Base-by-base conservation (phyloP, 37 sponge, comb jelly and placozoan genomes). In the Crambe crambe region DNA sequence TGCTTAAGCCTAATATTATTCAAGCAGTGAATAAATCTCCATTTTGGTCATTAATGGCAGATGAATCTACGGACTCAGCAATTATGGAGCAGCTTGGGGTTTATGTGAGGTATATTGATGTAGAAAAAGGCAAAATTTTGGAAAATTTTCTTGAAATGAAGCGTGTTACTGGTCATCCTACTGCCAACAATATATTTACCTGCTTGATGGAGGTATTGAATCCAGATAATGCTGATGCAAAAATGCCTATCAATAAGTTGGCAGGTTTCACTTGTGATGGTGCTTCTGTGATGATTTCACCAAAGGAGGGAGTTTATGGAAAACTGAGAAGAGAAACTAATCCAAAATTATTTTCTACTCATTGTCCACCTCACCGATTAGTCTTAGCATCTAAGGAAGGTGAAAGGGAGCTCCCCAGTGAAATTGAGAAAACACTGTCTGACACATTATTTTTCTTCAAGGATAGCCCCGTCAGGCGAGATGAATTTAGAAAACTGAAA, bases 281-380 rank as follows among this genome's bases (percentile, higher is more conserved):
- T 27, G 73, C 73, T 44, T 42, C 73, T 44, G 54, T 44, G 3
- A 25, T 72, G 73, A 21, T 43, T 5, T 72, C 73, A 10, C 47
- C 73, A 22, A 47, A 47, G 10, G 3, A 44, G 44, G 73, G 73
- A 23, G 54, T 72, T 43, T 21, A 22, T 21, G 73, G 54, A 43
- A 72, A 72, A 43, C 10, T 44, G 30, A 72, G 25, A 43, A 20
- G 54, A 18, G 47, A 41, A 9, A 3, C 42, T 27, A 69, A 69
- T 22, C 70, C 36, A 20, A 69, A 69, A 39, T 39, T 42, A 72
- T n/a, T 72, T 72, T 72, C 73, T 43, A 72, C 73, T 44, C 73
- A 72, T 26, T 72, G 73, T 25, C 73, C 29, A 27, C 54, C 22
- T 20, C 73, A 72, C 27, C 22, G 29, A n/a, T 26, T 72, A 44